Percentiles rank a stretch among this genome's conserved stretches.
Evolutionary conservation across 2,113 vertebrate species (phyloP).

Genomic region (Pluvialis apricaria): DNA sequence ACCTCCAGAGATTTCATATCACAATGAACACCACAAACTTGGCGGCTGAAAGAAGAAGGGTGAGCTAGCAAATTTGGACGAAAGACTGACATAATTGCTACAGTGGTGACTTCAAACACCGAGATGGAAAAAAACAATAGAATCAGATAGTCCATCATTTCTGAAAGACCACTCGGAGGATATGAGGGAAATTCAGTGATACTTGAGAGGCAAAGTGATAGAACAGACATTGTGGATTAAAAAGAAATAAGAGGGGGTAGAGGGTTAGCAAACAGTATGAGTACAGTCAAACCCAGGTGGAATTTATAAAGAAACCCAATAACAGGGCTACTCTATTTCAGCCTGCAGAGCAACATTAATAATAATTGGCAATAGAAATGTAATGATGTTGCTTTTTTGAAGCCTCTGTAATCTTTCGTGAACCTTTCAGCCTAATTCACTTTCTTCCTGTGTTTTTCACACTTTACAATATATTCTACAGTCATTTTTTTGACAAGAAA

Average conservation of each 20-base stretch:
- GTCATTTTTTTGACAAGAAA: background rate
- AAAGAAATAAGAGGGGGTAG: background rate
- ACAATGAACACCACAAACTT: background rate
- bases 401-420: background rate
- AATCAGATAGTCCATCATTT: background rate
- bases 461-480: background rate
- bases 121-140: background rate
- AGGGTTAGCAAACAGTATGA: background rate
- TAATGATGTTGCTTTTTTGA: background rate
- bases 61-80: background rate
- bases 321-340: background rate
- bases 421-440: background rate
- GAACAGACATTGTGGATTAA: constrained; percentile 24
- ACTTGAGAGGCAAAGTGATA: constrained; percentile 30
- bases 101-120: background rate
- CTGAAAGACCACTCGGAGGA: background rate
- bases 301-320: background rate
- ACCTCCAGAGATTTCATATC: background rate
- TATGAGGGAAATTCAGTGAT: constrained; percentile 5
- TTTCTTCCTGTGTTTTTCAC: background rate
- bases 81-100: background rate
- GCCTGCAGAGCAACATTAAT: background rate
- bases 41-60: background rate
- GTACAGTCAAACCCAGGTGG: background rate
- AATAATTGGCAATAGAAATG: background rate